These are phyloP conservation scores for Dryoscopus gambensis DNA, from an alignment of 2,113 vertebrate genomes.

Conservation along the genomic window DNA sequence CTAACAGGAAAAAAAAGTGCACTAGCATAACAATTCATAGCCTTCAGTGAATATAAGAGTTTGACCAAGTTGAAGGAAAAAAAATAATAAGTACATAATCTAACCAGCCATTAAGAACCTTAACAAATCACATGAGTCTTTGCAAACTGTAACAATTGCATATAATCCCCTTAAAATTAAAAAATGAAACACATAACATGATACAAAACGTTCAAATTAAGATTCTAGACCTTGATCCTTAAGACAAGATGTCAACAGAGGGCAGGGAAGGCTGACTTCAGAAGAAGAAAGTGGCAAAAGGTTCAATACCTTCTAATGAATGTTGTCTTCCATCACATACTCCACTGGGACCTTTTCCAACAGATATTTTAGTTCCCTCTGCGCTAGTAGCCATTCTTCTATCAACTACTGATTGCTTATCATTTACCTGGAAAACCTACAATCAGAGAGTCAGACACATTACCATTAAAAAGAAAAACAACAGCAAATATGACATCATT, in stretches of 20 bases:
- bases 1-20: background rate
- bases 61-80: background rate
- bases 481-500: background rate
- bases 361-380: background rate
- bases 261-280: background rate
- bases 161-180: background rate
- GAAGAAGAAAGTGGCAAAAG: background rate
- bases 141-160: background rate
- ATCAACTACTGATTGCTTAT: background rate
- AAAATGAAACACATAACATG: background rate
- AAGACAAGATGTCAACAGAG: background rate
- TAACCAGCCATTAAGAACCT: background rate
- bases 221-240: background rate
- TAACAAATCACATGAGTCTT: accelerated
- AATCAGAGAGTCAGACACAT: background rate
- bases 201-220: background rate
- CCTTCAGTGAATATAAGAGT: background rate
- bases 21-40: background rate
- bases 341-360: background rate
- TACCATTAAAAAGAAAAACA: background rate
- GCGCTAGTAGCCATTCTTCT: background rate
- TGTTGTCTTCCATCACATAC: background rate
- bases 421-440: background rate
- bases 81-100: background rate
- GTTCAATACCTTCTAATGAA: conserved; percentile 42